Conservation (phyloP, 23 tunicate genomes). For the Trididemnum miniatum region DNA sequence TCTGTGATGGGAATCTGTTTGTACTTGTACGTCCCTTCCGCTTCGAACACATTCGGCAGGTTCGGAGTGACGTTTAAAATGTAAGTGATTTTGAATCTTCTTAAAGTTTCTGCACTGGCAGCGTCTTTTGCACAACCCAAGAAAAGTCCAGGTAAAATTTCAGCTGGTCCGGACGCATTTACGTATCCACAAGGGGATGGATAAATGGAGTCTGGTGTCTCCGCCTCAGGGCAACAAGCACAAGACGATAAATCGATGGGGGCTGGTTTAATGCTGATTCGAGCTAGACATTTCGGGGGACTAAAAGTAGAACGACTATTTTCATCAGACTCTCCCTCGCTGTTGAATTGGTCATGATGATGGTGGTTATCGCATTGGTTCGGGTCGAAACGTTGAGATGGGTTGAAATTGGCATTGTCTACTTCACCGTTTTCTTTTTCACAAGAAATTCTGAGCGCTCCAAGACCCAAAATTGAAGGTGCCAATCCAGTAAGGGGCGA, state of each 20-base stretch:
- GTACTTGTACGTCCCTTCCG: conserved; percentile 65
- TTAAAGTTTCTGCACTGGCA: conserved; percentile 63
- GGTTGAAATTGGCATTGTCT: conserved; percentile 15
- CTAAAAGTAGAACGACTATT: conserved; percentile 57
- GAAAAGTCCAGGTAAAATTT: conserved; percentile 78
- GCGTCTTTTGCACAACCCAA: conserved; percentile 96
- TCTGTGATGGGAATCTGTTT: conserved; percentile 95
- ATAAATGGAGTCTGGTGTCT: conserved; percentile 14
- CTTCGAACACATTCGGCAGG: conserved; percentile 90
- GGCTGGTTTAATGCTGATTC: conserved; percentile 30
- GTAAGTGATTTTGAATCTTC: conserved; percentile 74
- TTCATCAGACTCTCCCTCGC: conserved; percentile 71
- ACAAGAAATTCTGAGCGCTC: conserved; percentile 62
- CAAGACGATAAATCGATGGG: conserved; percentile 29
- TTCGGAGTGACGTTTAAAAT: conserved; percentile 93
- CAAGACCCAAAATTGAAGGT: conserved; percentile 53
- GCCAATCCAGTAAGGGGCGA: conserved; percentile 44
- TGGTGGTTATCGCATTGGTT: conserved; percentile 62
- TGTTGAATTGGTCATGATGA: conserved; percentile 54
- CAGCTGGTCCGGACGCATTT: conserved; percentile 65
- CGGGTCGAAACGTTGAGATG: neutral
- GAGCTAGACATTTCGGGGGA: conserved; percentile 37
- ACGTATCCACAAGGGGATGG: conserved; percentile 64
- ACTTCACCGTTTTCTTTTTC: conserved; percentile 50
- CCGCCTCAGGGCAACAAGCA: conserved; percentile 21